Base-by-base conservation (phyloP, 2,888 invertebrate genomes). In the Hyalella azteca region DNA sequence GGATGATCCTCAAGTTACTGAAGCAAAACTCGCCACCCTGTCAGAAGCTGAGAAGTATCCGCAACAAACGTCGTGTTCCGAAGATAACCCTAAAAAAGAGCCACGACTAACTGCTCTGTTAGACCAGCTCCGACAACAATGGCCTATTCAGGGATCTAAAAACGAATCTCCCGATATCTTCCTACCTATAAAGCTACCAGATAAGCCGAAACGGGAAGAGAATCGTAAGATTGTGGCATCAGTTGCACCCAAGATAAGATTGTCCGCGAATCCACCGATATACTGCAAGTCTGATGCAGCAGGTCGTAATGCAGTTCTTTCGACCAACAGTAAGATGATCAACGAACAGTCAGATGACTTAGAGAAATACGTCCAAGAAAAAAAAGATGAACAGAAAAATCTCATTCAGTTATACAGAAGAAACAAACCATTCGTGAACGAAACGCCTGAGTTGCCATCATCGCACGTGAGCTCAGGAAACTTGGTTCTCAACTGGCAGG, bases 41-140 rank as follows among this genome's bases (percentile, higher is more conserved):
- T 15, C 29, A 66, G 36, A 66, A 5, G 22, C 5, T n/a, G 54
- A 54, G 19, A 9, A n/a, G 54, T 19, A 32, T 3, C 39, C 36
- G n/a, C 3, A 7, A 19, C 66, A 66, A 4, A 36, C n/a, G n/a
- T n/a, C n/a, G n/a, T n/a, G n/a, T n/a, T n/a, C n/a, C n/a, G n/a
- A n/a, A n/a, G n/a, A n/a, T n/a, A 29, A 54, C 1, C 26, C 19
- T 66, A 15, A 32, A 36, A 19, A n/a, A 19, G 66, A 66, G n/a
- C 19, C 39, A 19, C 7, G 66, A 36, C n/a, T 66, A 7, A 36
- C 66, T 22, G 29, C 36, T 2, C 66, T 66, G 19, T 19, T 66
- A 29, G 36, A 66, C 36, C 66, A 66, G n/a, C 39, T 66, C 36
- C 32, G 66, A 29, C 66, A 66, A 36, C 36, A 66, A 32, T 66